Percentiles rank a stretch among this genome's conserved stretches.
phyloP scores from a whole-genome alignment of 1,140 invertebrate species.

The Drosophila quadrilineata region DNA sequence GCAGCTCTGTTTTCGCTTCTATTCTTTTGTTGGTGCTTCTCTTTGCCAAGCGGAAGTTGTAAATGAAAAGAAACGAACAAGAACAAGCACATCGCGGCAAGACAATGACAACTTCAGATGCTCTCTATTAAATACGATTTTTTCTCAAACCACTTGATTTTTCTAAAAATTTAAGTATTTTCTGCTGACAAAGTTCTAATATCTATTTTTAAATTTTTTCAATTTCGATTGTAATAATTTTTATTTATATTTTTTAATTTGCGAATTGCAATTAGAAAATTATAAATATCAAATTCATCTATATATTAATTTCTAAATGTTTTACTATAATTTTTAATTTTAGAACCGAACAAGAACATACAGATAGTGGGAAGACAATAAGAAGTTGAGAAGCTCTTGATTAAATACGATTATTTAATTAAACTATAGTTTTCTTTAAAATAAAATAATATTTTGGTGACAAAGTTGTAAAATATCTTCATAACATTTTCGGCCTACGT shows the following conservation, averaged over 20 bases:
- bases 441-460: not conserved
- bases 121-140: not conserved
- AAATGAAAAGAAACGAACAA: constrained; percentile 48
- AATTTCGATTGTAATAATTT: no score
- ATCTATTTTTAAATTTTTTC: no score
- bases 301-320: no score
- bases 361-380: not conserved
- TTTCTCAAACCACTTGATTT: not conserved
- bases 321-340: no score
- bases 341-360: constrained; percentile 19
- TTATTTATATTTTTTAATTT: no score
- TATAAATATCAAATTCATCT: no score
- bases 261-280: no score
- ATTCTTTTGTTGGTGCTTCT: constrained; percentile 5
- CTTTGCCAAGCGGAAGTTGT: constrained; percentile 69
- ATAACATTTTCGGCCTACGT: no score
- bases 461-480: no score
- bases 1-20: constrained; percentile 15
- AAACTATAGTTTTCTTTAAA: not conserved
- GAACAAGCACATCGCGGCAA: not conserved
- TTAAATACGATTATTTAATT: not conserved
- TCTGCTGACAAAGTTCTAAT: no score
- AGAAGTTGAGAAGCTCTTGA: not conserved
- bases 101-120: not conserved
- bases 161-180: not conserved